Conservation (phyloP, 2,113 vertebrate species). For the Campylorhamphus procurvoides region DNA sequence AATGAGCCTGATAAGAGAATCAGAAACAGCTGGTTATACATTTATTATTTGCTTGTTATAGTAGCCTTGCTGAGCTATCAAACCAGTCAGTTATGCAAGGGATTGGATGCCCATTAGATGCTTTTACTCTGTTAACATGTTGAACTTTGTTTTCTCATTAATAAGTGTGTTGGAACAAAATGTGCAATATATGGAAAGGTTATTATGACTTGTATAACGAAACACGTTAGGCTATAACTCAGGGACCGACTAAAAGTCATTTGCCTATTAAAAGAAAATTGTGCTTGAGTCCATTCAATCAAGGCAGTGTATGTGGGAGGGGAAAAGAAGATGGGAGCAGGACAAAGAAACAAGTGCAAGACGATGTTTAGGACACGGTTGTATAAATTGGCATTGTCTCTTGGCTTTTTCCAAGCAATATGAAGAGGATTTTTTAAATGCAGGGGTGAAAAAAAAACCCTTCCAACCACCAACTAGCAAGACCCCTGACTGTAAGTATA, state of each 20-base stretch:
- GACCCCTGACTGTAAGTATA: not conserved
- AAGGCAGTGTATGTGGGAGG: not conserved
- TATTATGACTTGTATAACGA: not conserved
- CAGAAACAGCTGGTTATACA: not conserved
- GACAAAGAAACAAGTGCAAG: not conserved
- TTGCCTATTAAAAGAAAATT: not conserved
- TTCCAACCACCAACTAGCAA: not conserved
- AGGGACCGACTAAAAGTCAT: not conserved
- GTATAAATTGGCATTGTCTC: not conserved
- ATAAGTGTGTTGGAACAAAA: not conserved
- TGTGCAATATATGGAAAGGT: not conserved
- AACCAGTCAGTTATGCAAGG: not conserved
- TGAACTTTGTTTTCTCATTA: conserved; percentile 17
- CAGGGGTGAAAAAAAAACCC: not conserved
- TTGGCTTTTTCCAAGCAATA: not conserved
- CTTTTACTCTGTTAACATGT: not conserved
- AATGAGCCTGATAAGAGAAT: not conserved
- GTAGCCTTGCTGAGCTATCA: not conserved
- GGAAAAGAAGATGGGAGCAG: not conserved
- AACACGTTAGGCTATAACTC: not conserved
- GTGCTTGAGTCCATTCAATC: not conserved
- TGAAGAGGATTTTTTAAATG: not conserved
- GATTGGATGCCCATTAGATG: not conserved
- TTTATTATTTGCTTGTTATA: not conserved
- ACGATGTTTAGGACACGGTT: not conserved